Percentiles rank a stretch among this genome's conserved stretches.
phyloP scores from a whole-genome alignment of 1,140 invertebrate genomes.

The Oscheius sp. region DNA sequence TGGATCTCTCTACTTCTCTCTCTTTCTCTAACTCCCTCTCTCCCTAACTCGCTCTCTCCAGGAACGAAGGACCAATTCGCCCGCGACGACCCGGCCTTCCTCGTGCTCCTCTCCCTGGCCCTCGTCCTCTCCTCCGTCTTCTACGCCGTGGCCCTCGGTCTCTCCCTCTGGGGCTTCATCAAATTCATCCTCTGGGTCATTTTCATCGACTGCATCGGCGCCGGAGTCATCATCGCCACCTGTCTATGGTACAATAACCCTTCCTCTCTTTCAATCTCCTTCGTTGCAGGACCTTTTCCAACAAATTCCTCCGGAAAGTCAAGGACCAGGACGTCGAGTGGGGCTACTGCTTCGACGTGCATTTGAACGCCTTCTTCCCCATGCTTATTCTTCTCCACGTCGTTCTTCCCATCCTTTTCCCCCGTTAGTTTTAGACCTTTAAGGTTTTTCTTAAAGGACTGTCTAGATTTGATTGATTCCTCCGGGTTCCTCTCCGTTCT shows the following conservation, averaged over 20 bases:
- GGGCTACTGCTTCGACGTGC: conserved; percentile 97
- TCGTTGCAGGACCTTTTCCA: conserved; percentile 77
- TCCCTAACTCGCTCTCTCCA: conserved; percentile 65
- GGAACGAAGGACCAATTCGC: conserved; percentile 98
- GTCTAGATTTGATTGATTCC: conserved; percentile 50
- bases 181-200: conserved; percentile 87
- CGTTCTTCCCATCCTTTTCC: conserved; percentile 65
- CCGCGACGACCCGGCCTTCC: conserved; percentile 95
- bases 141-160: conserved; percentile 77
- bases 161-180: conserved; percentile 75
- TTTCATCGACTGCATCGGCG: conserved; percentile 87
- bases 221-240: conserved; percentile 82
- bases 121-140: conserved; percentile 83
- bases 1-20: too few species aligned
- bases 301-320: conserved; percentile 78
- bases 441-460: conserved; percentile 1
- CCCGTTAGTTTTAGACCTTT: conserved; percentile 36
- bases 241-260: conserved; percentile 74
- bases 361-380: conserved; percentile 96
- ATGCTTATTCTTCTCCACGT: conserved; percentile 88
- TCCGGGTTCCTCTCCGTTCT: conserved; percentile 70
- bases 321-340: conserved; percentile 85
- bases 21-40: too few species aligned
- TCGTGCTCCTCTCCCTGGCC: conserved; percentile 84
- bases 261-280: conserved; percentile 8